Evolutionary conservation across 2,888 invertebrate genomes (phyloP).

Genomic region (Unio delphinus): DNA sequence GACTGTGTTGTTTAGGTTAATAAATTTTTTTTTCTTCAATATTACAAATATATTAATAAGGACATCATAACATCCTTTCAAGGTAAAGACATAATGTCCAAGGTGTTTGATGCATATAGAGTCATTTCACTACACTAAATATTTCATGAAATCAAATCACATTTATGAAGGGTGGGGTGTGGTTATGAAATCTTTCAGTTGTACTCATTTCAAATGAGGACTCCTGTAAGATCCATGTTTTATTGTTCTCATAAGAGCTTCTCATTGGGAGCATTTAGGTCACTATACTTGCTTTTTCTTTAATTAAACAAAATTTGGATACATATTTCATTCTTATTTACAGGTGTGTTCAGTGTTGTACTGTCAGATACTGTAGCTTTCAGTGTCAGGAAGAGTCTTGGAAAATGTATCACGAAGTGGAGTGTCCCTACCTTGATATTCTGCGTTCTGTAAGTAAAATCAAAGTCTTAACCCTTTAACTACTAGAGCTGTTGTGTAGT

Average conservation of each 20-base stretch:
- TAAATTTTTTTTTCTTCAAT: too few relatives aligned
- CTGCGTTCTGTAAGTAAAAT: conserved; percentile 60
- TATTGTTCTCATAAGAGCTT: too few relatives aligned
- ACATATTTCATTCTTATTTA: background rate
- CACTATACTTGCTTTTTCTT: too few relatives aligned
- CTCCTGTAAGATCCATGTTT: background rate
- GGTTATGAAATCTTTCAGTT: background rate
- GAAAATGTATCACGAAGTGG: conserved; percentile 56
- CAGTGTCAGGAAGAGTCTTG: conserved; percentile 52
- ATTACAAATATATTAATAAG: too few relatives aligned
- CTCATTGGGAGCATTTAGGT: too few relatives aligned
- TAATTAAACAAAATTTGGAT: too few relatives aligned
- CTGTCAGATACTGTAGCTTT: conserved; percentile 57
- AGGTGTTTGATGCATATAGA: too few relatives aligned
- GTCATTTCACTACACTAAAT: too few relatives aligned
- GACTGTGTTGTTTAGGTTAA: too few relatives aligned
- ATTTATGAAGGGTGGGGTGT: background rate
- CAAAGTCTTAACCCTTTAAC: background rate
- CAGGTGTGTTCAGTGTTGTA: conserved; percentile 55
- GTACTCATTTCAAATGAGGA: background rate
- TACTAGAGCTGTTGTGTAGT: too few relatives aligned
- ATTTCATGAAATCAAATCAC: background rate
- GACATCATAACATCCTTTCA: too few relatives aligned
- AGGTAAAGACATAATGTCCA: too few relatives aligned
- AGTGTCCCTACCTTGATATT: conserved; percentile 59